Percentiles rank a stretch among this genome's conserved stretches.
phyloP scores from a whole-genome alignment of 1,140 invertebrate genomes.

The Halotydeus destructor region DNA sequence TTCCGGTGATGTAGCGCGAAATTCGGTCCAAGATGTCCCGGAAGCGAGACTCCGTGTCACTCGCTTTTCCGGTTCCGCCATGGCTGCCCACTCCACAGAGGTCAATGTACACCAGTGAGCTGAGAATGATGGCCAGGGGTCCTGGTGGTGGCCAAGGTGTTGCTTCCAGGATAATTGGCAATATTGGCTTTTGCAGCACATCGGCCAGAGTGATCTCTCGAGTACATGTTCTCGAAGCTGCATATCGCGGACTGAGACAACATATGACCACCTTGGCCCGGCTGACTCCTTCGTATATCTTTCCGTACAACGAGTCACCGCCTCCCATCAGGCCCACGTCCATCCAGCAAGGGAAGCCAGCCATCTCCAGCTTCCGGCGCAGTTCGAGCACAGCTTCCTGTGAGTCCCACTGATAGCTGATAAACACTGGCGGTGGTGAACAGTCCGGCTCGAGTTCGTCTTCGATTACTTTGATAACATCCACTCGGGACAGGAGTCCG shows the following conservation, averaged over 20 bases:
- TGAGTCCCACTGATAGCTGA: slow-evolving; percentile 28
- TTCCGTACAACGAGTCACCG: slow-evolving; percentile 26
- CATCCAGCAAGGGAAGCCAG: slow-evolving; percentile 30
- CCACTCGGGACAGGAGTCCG: slow-evolving; percentile 24
- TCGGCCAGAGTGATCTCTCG: slow-evolving; percentile 28
- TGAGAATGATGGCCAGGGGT: slow-evolving; percentile 26
- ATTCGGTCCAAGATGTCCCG: slow-evolving; percentile 23
- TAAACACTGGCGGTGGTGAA: slow-evolving; percentile 26
- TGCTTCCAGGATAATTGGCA: slow-evolving; percentile 25
- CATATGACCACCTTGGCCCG: slow-evolving; percentile 19
- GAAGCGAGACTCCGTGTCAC: slow-evolving; percentile 27
- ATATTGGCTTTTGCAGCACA: slow-evolving; percentile 27
- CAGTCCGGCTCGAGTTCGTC: slow-evolving; percentile 23
- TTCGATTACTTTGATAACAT: slow-evolving; percentile 25
- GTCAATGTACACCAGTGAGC: slow-evolving; percentile 28
- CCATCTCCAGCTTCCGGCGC: slow-evolving; percentile 23
- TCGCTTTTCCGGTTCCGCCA: slow-evolving; percentile 26
- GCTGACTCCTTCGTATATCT: slow-evolving; percentile 28
- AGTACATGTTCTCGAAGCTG: slow-evolving; percentile 26
- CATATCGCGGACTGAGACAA: slow-evolving; percentile 28
- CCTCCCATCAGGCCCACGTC: slow-evolving; percentile 29
- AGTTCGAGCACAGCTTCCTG: slow-evolving; percentile 22
- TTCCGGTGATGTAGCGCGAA: slow-evolving; percentile 14
- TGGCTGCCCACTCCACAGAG: slow-evolving; percentile 30
- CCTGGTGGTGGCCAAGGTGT: slow-evolving; percentile 30